Base-by-base conservation (phyloP, 2,113 vertebrate species). In the Trachemys scripta region DNA sequence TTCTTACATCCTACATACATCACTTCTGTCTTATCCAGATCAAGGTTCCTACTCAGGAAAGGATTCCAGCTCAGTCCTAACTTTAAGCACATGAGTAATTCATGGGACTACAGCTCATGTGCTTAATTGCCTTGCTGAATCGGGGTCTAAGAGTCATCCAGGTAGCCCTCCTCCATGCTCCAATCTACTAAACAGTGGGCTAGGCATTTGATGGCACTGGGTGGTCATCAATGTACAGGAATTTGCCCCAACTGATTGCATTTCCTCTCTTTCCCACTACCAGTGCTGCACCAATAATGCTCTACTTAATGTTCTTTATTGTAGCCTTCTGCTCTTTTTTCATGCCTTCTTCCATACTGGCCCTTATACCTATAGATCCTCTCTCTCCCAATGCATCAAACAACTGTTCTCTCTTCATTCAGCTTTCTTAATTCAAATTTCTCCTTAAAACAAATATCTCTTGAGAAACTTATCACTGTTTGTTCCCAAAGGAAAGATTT, bases 341-440 rank as follows among this genome's bases (percentile, higher is more conserved):
- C 17, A 38, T 72, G 8, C 65, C 35, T 20, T 72, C n/a, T 72
- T 72, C 35, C 35, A 12, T 62, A 29, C 78, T 78, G 53, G 62
- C 65, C 35, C 29, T 82, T 80, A 47, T 12, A 16, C 16, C 53
- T 88, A 47, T 35, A 90, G 27, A 82, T 96, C 10, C 27, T 35
- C 38, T 54, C 53, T 88, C 6, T 84, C 20, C 51, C 69, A 42
- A 56, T 38, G 27, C n/a, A 91, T 84, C 35, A 72, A 38, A 82
- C 80, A 82, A 38, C 16, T 88, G 16, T 82, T 80, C 56, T 79
- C 57, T 38, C 9, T 80, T 91, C 56, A 27, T 69, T 56, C 42
- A 93, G 47, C 53, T 72, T 91, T 90, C 69, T 93, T 92, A 38
- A 47, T 47, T 62, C 25, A 90, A 76, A 95, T 90, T 24, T 19